phyloP scores from a whole-genome alignment of 2,888 invertebrate genomes.

The Drosophila austrosaltans region DNA sequence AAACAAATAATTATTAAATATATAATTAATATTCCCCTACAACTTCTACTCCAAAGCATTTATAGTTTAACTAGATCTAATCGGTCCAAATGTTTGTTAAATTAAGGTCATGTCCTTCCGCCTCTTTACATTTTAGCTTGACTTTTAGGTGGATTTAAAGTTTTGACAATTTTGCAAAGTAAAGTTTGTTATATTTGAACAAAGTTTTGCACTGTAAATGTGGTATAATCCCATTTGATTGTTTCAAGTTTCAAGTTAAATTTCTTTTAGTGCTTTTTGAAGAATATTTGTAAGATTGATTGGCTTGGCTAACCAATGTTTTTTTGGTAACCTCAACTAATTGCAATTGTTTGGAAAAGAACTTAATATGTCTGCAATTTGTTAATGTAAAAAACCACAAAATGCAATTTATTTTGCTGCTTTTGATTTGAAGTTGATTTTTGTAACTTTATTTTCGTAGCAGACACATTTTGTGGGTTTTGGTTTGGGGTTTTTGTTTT shows the following conservation, averaged over 20 bases:
- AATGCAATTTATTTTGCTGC: constrained; percentile 27
- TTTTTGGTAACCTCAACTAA: constrained; percentile 30
- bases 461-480: constrained; percentile 2
- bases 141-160: neutral
- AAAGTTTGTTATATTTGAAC: neutral
- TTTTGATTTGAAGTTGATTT: constrained; percentile 18
- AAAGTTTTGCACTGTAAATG: constrained; percentile 1
- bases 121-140: neutral
- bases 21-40: too few species aligned
- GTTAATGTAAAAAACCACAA: constrained; percentile 36
- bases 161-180: neutral
- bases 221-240: constrained; percentile 2
- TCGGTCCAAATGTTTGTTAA: too few species aligned
- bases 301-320: constrained; percentile 30
- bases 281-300: neutral
- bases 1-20: too few species aligned
- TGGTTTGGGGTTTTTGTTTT: neutral
- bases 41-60: too few species aligned
- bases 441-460: constrained; percentile 30
- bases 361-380: constrained; percentile 47
- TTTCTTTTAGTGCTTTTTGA: constrained; percentile 2
- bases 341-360: constrained; percentile 36
- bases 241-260: neutral
- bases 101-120: neutral
- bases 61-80: too few species aligned